Base-by-base conservation (phyloP, 2,888 invertebrate species). In the Melanchra persicariae region DNA sequence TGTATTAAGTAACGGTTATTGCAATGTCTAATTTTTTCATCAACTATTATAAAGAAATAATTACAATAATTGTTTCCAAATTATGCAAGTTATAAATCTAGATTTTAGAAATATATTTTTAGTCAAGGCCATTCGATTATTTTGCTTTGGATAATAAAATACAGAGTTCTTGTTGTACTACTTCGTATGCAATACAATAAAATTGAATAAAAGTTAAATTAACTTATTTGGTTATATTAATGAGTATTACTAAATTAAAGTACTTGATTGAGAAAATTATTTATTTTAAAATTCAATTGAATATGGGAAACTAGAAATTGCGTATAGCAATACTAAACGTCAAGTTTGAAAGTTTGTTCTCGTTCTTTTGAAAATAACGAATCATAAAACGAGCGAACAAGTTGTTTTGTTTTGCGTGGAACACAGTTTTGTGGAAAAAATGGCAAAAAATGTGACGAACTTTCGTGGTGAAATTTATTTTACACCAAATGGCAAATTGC, bases 381-480 rank as follows among this genome's bases (percentile, higher is more conserved):
- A 74, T 77, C 62, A 57, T 45, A 59, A 55, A 66, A 59, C 67
- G 67, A 59, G 62, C 30, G 43, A 43, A 47, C 69, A 77, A 64
- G 40, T 83, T 84, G 79, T 83, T 77, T 83, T 81, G 77, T 85
- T 84, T 78, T 71, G 62, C 12, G 52, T 59, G 19, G 47, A 43
- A 7, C 43, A 43, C 15, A 58, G 24, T 51, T 62, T 57, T 58
- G 61, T 68, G 47, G 62, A 89, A 52, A 15, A 66, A 87, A 95
- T 95, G 95, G 88, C 91, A 54, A 91, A 87, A 88, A 93, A 91
- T 81, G 91, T 95, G 51, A 95, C 92, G 26, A 90, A 87, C 74
- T 93, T 92, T 90, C 95, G 95, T 45, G 95, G 95, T 78, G 94
- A 94, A 85, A 85, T 85, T 67, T 90, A 87, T 83, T 90, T 82